Evolutionary conservation across 2,797 vertebrate species (phyloP).

Genomic region (Microctenopoma lineatum): DNA sequence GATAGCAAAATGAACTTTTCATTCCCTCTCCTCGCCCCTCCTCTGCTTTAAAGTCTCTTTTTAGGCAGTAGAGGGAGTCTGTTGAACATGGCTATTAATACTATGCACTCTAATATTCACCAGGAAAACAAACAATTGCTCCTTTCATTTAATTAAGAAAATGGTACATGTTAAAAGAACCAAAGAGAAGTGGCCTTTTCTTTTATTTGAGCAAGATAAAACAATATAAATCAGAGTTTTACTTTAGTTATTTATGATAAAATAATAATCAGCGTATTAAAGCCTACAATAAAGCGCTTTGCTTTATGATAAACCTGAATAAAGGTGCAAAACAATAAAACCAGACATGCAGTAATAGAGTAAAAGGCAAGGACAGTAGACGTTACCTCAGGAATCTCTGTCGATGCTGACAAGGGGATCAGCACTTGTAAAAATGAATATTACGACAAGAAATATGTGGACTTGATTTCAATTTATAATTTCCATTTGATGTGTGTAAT

Average conservation of each 20-base stretch:
- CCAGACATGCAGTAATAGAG: neutral
- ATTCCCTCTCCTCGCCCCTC: constrained; percentile 73
- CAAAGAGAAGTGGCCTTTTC: constrained; percentile 30
- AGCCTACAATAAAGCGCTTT: neutral
- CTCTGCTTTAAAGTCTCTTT: constrained; percentile 67
- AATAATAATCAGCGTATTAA: constrained; percentile 21
- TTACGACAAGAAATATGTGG: constrained; percentile 87
- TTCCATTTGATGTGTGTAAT: constrained; percentile 98
- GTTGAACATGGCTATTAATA: constrained; percentile 39
- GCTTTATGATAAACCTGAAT: neutral
- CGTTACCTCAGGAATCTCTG: constrained; percentile 50
- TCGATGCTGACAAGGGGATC: constrained; percentile 68
- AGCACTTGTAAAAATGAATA: constrained; percentile 81
- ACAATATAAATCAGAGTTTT: constrained; percentile 1
- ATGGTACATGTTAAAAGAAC: constrained; percentile 15
- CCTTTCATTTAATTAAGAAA: constrained; percentile 41
- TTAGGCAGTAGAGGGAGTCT: constrained; percentile 39
- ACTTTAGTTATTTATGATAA: constrained; percentile 10
- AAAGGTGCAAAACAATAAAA: neutral
- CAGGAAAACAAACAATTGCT: constrained; percentile 35
- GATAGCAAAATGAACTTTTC: constrained; percentile 89
- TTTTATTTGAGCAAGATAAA: constrained; percentile 19
- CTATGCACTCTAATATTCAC: constrained; percentile 37
- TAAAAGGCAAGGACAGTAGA: neutral
- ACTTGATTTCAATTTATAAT: constrained; percentile 95